phyloP scores from a whole-genome alignment of 2,113 vertebrate species.

The Columbina picui region DNA sequence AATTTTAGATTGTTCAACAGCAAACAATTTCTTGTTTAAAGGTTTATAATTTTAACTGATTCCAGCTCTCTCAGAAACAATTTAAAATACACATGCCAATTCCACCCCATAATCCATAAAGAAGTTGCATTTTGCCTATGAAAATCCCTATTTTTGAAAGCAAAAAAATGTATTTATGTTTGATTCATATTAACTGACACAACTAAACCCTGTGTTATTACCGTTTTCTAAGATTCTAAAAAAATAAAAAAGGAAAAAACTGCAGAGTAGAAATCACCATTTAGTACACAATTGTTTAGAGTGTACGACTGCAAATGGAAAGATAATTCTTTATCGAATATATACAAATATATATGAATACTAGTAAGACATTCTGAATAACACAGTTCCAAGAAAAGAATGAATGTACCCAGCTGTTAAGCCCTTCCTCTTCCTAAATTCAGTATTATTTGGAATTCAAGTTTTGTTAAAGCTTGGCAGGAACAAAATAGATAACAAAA shows the following conservation, averaged over 20 bases:
- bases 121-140: background rate
- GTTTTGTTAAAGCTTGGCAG: conserved; percentile 33
- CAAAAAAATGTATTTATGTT: background rate
- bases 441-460: conserved; percentile 3
- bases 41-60: background rate
- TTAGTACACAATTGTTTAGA: background rate
- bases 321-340: background rate
- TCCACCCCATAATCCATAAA: background rate
- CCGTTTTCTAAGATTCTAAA: background rate
- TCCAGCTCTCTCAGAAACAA: background rate
- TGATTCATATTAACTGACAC: background rate
- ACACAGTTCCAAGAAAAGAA: background rate
- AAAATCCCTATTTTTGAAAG: background rate
- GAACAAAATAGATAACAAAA: conserved; percentile 53
- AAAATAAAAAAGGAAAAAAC: no score
- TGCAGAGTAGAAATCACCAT: background rate
- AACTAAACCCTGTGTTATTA: background rate
- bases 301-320: background rate
- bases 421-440: conserved; percentile 14
- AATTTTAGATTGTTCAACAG: background rate
- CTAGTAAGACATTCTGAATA: background rate
- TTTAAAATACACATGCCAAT: background rate
- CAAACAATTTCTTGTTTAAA: background rate
- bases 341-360: background rate
- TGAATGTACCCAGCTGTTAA: background rate